These are phyloP conservation scores for Chromis chromis DNA, from an alignment of 2,797 vertebrate species.

Conservation along the genomic window DNA sequence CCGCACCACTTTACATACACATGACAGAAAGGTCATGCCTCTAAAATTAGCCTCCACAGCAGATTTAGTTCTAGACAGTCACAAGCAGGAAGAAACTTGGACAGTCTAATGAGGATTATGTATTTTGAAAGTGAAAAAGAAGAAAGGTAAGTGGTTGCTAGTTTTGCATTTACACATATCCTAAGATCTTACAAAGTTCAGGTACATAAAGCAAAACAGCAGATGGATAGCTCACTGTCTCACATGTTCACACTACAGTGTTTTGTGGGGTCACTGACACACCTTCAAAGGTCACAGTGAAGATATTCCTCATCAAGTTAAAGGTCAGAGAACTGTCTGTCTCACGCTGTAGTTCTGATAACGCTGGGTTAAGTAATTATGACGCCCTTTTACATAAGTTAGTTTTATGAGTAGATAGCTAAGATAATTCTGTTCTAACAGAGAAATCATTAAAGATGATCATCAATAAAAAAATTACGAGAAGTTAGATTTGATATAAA, in stretches of 20 bases:
- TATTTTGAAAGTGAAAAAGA: constrained; percentile 4
- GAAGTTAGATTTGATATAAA: constrained; percentile 5
- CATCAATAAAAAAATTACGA: background rate
- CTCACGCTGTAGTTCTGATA: constrained; percentile 27
- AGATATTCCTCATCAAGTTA: constrained; percentile 67
- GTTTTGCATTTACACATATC: background rate
- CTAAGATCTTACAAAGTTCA: constrained; percentile 16
- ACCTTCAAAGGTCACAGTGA: constrained; percentile 67
- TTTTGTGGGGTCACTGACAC: constrained; percentile 58
- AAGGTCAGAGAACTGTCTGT: constrained; percentile 68
- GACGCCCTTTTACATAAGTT: constrained; percentile 34
- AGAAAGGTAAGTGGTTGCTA: constrained; percentile 2
- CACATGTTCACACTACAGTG: constrained; percentile 18
- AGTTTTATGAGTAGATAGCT: background rate
- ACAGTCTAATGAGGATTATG: background rate
- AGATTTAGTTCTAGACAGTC: constrained; percentile 44
- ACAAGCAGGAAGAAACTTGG: constrained; percentile 2
- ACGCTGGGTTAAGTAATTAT: constrained; percentile 19
- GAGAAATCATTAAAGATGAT: constrained; percentile 6
- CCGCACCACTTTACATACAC: constrained; percentile 67
- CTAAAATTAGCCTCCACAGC: constrained; percentile 80
- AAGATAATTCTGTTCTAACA: background rate
- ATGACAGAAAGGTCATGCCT: constrained; percentile 81
- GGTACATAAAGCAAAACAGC: background rate
- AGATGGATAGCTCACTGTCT: constrained; percentile 11